Evolutionary conservation across 2,888 invertebrate genomes (phyloP).

Genomic region (Orchesella flavescens): DNA sequence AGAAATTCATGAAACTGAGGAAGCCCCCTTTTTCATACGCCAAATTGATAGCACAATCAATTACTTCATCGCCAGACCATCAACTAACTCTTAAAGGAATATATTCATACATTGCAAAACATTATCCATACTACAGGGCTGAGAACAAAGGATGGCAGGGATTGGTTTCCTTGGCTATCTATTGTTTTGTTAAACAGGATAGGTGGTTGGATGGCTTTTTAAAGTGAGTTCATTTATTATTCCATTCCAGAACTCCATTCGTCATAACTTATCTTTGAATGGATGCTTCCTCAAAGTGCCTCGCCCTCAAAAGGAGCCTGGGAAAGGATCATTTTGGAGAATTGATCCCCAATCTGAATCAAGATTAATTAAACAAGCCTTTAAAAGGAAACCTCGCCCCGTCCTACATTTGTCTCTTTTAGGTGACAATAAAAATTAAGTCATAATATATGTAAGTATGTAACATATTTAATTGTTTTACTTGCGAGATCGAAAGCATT

Average conservation of each 20-base stretch:
- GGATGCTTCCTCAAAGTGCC: conserved; percentile 88
- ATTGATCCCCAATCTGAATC: conserved; percentile 97
- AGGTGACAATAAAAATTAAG: too few species aligned
- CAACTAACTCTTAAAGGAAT: conserved; percentile 97
- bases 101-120: conserved; percentile 98
- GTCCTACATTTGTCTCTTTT: conserved; percentile 89
- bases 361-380: conserved; percentile 97
- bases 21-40: conserved; percentile 99
- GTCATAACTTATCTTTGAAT: conserved; percentile 80
- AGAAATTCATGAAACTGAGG: too few species aligned
- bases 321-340: conserved; percentile 99
- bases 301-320: conserved; percentile 97
- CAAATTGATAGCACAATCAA: conserved; percentile 97
- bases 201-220: too few species aligned
- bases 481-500: too few species aligned
- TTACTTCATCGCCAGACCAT: conserved; percentile 94
- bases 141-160: conserved; percentile 99
- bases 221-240: too few species aligned
- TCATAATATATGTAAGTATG: too few species aligned
- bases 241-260: conserved; percentile 79
- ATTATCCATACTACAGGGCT: conserved; percentile 98
- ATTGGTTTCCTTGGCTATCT: conserved; percentile 60
- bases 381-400: conserved; percentile 90
- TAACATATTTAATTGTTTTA: too few species aligned
- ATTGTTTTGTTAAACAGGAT: too few species aligned